Conservation (phyloP, 2,888 invertebrate genomes). For the Spatulosminthurus flaviceps region DNA sequence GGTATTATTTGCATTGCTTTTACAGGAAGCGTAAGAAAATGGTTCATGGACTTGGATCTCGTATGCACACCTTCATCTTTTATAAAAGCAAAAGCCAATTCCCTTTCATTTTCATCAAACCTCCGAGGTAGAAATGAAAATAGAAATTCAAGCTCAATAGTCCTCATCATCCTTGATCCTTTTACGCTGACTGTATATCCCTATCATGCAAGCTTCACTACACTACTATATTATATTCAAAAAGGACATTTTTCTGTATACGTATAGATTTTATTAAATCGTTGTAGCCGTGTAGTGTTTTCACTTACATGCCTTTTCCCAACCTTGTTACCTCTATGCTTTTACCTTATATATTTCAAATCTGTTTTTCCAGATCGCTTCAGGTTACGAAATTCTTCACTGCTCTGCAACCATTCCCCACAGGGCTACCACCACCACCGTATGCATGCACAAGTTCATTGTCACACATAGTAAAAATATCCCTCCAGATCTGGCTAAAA, state of each 20-base stretch:
- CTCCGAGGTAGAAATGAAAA: slow-evolving; percentile 25
- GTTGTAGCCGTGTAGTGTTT: slow-evolving; percentile 1
- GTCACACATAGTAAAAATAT: too few relatives aligned
- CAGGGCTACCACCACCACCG: neutral
- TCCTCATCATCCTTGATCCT: slow-evolving; percentile 4
- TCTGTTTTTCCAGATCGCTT: slow-evolving; percentile 6
- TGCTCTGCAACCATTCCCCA: neutral
- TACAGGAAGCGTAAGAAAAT: neutral
- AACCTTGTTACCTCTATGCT: slow-evolving; percentile 14
- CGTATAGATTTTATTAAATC: neutral
- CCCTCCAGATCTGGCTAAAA: too few relatives aligned
- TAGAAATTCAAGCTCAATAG: slow-evolving; percentile 12
- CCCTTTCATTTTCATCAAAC: slow-evolving; percentile 10
- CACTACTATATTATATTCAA: neutral
- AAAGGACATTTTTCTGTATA: neutral
- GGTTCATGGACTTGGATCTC: neutral
- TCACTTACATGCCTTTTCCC: slow-evolving; percentile 9
- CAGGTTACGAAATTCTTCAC: neutral
- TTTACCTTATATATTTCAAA: slow-evolving; percentile 1
- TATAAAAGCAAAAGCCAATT: slow-evolving; percentile 1
- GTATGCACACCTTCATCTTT: neutral
- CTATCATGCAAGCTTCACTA: slow-evolving; percentile 9
- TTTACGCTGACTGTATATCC: neutral
- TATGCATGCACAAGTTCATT: neutral
- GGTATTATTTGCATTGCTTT: slow-evolving; percentile 11